These are phyloP conservation scores for Episyrphus balteatus DNA, from an alignment of 1,140 invertebrate genomes.

Conservation along the genomic window DNA sequence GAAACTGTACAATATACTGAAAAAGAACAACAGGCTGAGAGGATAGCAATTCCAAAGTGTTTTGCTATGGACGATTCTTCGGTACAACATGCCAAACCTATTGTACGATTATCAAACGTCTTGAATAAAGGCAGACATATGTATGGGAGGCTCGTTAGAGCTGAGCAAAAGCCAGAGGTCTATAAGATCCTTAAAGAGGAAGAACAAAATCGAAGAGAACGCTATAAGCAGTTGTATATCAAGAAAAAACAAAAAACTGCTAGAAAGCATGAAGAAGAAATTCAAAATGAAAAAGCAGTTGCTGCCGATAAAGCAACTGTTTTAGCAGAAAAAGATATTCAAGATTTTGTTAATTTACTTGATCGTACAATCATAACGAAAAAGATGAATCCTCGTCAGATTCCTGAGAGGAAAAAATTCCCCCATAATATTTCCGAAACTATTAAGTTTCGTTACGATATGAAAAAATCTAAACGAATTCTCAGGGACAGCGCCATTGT, in stretches of 20 bases:
- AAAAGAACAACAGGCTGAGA: conserved; percentile 15
- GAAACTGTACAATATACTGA: conserved; percentile 16
- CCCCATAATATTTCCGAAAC: conserved; percentile 28
- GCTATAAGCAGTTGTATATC: conserved; percentile 27
- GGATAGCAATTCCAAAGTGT: conserved; percentile 8
- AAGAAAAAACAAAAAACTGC: conserved; percentile 12
- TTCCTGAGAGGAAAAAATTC: conserved; percentile 15
- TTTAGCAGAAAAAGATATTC: conserved; percentile 19
- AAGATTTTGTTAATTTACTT: conserved; percentile 15
- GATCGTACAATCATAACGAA: conserved; percentile 24
- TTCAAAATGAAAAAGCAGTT: conserved; percentile 7
- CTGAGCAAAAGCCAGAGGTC: conserved; percentile 19
- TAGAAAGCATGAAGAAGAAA: conserved; percentile 2
- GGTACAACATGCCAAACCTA: conserved; percentile 10
- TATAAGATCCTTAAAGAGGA: conserved; percentile 17
- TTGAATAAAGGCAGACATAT: not conserved
- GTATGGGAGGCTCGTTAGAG: conserved; percentile 19
- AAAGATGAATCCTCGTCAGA: conserved; percentile 11
- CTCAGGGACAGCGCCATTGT: conserved; percentile 16
- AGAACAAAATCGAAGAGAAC: conserved; percentile 11
- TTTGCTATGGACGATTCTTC: not conserved
- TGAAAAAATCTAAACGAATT: conserved; percentile 22
- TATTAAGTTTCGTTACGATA: conserved; percentile 18
- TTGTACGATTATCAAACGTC: too few species aligned
- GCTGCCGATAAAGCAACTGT: conserved; percentile 14